Percentiles rank a stretch among this genome's conserved stretches.
phyloP scores from a whole-genome alignment of 2,888 invertebrate genomes.

The Spilarctia lutea region DNA sequence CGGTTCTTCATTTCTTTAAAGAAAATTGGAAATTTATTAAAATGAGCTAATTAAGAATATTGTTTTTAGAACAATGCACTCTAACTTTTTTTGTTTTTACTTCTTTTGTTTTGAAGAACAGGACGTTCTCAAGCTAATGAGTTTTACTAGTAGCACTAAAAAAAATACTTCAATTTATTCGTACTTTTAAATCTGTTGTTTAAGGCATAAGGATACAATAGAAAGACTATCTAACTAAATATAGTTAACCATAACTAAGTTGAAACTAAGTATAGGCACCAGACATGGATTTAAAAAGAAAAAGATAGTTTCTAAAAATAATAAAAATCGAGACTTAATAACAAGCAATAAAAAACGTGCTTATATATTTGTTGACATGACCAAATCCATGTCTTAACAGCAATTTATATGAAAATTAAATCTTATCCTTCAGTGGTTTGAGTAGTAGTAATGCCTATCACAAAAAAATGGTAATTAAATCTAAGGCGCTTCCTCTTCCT shows the following conservation, averaged over 20 bases:
- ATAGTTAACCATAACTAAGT: too few species aligned
- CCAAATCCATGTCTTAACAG: background rate
- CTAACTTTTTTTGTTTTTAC: background rate
- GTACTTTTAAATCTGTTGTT: background rate
- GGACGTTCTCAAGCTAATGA: background rate
- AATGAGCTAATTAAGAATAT: background rate
- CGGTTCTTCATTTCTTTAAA: conserved; percentile 38
- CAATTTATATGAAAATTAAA: background rate
- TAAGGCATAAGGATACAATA: background rate
- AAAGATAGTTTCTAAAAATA: background rate
- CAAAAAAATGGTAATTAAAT: background rate
- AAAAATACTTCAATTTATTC: background rate
- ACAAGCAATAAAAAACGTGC: background rate
- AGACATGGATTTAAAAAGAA: background rate
- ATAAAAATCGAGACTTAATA: background rate
- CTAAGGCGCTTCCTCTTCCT: background rate
- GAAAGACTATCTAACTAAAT: background rate
- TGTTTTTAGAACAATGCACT: background rate
- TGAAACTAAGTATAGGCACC: too few species aligned
- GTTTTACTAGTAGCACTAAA: background rate
- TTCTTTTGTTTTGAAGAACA: background rate
- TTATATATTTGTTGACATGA: background rate
- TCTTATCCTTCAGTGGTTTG: too few species aligned
- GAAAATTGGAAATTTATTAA: background rate
- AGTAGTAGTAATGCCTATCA: too few species aligned